Conservation (phyloP, 2,113 vertebrate genomes). For the Heloderma charlesbogerti region DNA sequence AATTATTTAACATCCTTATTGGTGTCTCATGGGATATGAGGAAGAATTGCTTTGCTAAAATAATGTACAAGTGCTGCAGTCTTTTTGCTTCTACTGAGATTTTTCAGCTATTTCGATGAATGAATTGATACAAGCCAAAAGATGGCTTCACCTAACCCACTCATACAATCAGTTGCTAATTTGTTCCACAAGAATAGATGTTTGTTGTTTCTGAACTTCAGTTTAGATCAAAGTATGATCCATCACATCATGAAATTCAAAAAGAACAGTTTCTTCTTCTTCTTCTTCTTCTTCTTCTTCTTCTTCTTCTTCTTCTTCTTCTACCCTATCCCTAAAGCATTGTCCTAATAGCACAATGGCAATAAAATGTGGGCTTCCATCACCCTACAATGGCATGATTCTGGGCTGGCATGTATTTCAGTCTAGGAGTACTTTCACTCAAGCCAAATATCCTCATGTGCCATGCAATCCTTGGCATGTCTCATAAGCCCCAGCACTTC, state of each 20-base stretch:
- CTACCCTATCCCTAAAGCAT: background rate
- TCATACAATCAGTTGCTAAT: background rate
- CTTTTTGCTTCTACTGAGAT: background rate
- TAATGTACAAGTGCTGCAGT: background rate
- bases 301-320: background rate
- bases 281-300: background rate
- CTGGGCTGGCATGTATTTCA: background rate
- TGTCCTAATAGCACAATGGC: background rate
- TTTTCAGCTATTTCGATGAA: background rate
- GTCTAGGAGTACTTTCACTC: background rate
- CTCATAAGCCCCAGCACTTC: background rate
- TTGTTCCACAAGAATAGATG: background rate
- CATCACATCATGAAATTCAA: background rate
- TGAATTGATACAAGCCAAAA: background rate
- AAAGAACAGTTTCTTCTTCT: background rate
- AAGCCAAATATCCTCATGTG: background rate
- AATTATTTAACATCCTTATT: background rate
- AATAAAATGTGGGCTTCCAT: background rate
- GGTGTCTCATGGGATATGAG: background rate
- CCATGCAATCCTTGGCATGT: background rate
- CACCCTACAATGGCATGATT: background rate
- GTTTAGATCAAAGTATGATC: background rate
- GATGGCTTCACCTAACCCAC: background rate
- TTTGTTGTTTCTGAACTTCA: background rate
- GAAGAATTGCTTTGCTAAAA: background rate